These are phyloP conservation scores for Colossoma macropomum DNA, from an alignment of 2,113 vertebrate genomes.

Conservation along the genomic window DNA sequence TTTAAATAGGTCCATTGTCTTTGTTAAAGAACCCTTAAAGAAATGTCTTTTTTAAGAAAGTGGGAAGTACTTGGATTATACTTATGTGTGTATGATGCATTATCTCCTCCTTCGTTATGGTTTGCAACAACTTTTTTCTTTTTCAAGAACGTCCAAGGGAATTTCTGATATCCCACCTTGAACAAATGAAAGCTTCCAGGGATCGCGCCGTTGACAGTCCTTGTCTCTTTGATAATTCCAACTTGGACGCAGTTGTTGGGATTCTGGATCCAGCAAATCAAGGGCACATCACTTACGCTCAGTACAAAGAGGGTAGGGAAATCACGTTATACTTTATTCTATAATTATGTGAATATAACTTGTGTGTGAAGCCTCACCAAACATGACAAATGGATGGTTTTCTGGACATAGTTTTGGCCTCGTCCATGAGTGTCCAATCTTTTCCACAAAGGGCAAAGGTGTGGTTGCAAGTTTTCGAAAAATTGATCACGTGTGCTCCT, in stretches of 20 bases:
- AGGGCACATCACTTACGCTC: conserved; percentile 66
- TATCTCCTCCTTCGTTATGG: neutral
- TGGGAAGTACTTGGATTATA: no score
- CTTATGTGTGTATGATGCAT: neutral
- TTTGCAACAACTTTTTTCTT: neutral
- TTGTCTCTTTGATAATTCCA: conserved; percentile 67
- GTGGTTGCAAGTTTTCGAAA: no score
- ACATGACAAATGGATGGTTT: neutral
- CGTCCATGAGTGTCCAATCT: no score
- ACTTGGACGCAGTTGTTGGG: conserved; percentile 71
- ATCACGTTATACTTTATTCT: neutral
- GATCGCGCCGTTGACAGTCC: conserved; percentile 45
- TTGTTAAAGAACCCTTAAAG: no score
- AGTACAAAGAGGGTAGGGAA: conserved; percentile 75
- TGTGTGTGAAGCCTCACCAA: neutral
- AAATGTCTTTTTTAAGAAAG: no score
- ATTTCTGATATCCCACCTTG: conserved; percentile 74
- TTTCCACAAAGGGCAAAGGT: no score
- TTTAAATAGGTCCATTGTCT: no score
- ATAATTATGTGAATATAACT: neutral
- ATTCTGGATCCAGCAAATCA: conserved; percentile 72
- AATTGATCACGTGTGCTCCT: no score
- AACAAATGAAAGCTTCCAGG: conserved; percentile 64
- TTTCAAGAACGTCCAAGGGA: conserved; percentile 70
- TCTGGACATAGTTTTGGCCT: no score